Evolutionary conservation across 2,113 vertebrate genomes (phyloP), one percentile per base, ranked within the genome.

Genomic region (Bubo scandiacus): DNA sequence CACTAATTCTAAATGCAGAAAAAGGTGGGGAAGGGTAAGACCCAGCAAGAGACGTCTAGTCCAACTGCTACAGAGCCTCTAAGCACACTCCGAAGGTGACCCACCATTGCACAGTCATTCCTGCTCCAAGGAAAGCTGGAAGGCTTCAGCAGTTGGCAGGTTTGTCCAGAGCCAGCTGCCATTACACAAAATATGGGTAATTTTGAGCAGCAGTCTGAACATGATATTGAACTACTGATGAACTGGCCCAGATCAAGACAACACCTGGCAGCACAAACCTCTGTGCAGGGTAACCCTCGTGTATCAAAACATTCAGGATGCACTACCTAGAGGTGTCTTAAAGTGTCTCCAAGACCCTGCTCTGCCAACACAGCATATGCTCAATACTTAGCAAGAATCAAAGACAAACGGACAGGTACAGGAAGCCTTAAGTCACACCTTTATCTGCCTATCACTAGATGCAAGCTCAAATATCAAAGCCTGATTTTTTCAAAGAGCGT

Each of bases 91-190:
- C 2, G 3, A 58, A 82, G 49, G n/a, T 6, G 8, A 57, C 4
- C 45, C 54, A 49, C 11, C 11, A 25, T 0, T 11, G 15, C 30
- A 17, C 0, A 0, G 43, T 4, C 47, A 61, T 5, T 40, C 29
- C 23, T 2, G 5, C 52, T 40, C 26, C 29, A 32, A 27, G 42
- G 30, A 62, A 15, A 78, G 36, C 51, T 26, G 26, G 5, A 83
- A 32, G 29, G 43, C 36, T 38, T 57, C 19, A 12, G 26, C 25
- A 51, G 19, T 3, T 22, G 34, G n/a, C 34, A 70, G 27, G 23
- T 27, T 52, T 70, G 40, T 25, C 29, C 54, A 72, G 43, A 49
- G 49, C 9, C 61, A 83, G 52, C n/a, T 86, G 23, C 10, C n/a
- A 27, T 49, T n/a, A 45, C 7, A 43, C 43, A 74, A 21, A 15